These are phyloP conservation scores for Ptychodera flava DNA, from an alignment of 35 echinoderm and acorn worm species.

Conservation along the genomic window DNA sequence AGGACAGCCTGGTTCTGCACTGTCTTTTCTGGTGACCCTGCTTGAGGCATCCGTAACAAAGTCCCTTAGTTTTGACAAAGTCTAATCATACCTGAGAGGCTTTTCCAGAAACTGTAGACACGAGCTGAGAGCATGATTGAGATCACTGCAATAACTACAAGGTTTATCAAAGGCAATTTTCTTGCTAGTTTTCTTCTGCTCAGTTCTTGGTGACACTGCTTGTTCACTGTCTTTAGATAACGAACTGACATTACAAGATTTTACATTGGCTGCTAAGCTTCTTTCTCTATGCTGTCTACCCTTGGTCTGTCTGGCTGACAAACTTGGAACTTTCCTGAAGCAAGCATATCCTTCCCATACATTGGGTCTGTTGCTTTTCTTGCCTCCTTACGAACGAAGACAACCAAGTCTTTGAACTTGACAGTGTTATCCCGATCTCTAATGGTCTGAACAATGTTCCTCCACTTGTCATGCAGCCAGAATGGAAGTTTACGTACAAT, in stretches of 20 bases:
- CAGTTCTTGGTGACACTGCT: neutral
- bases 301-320: neutral
- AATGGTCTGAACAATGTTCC: conserved; percentile 18
- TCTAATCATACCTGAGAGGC: neutral
- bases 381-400: conserved; percentile 9
- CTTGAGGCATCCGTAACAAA: conserved; percentile 62
- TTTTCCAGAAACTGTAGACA: too few relatives aligned
- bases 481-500: conserved; percentile 15
- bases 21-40: conserved; percentile 37
- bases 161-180: too few relatives aligned
- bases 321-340: neutral
- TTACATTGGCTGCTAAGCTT: neutral
- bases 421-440: conserved; percentile 18
- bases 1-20: conserved; percentile 30
- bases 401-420: conserved; percentile 6
- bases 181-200: too few relatives aligned
- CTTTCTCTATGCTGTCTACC: neutral
- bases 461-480: conserved; percentile 23
- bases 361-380: conserved; percentile 30
- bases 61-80: conserved; percentile 11
- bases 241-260: neutral
- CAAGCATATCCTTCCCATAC: neutral
- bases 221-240: neutral
- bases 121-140: too few relatives aligned
- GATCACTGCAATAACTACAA: too few relatives aligned